Evolutionary conservation across 2,888 invertebrate species (phyloP).

Genomic region (Volucella bombylans): DNA sequence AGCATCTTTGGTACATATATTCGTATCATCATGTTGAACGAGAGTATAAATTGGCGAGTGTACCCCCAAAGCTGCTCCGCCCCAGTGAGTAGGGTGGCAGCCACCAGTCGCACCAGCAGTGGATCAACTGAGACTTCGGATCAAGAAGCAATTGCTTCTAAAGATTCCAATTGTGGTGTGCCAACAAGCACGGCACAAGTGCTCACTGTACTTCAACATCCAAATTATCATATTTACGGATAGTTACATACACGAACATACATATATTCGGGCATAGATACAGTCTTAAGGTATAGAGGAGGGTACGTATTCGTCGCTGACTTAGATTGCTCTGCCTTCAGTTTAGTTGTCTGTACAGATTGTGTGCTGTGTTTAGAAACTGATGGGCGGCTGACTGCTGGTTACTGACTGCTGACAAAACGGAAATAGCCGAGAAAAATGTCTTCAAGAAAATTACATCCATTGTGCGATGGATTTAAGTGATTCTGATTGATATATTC

Average conservation of each 20-base stretch:
- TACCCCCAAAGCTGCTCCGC: conserved; percentile 63
- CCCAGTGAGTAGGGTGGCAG: conserved; percentile 64
- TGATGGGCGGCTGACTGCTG: conserved; percentile 26
- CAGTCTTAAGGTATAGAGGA: conserved; percentile 14
- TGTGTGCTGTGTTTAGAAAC: conserved; percentile 54
- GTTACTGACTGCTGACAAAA: conserved; percentile 58
- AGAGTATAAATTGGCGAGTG: conserved; percentile 66
- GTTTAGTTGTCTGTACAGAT: conserved; percentile 36
- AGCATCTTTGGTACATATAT: conserved; percentile 62
- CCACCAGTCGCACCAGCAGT: conserved; percentile 26
- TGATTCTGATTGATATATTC: conserved; percentile 74
- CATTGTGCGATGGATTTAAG: conserved; percentile 72
- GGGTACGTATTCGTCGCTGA: conserved; percentile 1
- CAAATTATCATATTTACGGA: conserved; percentile 66
- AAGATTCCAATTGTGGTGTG: conserved; percentile 73
- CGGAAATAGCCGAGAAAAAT: conserved; percentile 72
- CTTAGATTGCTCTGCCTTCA: conserved; percentile 44
- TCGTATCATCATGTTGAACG: conserved; percentile 33
- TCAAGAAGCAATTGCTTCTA: conserved; percentile 72
- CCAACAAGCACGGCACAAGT: conserved; percentile 68
- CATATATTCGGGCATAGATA: conserved; percentile 34
- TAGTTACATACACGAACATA: conserved; percentile 14
- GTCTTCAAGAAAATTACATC: conserved; percentile 74
- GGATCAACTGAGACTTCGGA: conserved; percentile 59
- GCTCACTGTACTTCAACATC: conserved; percentile 63